These are phyloP conservation scores for Phataginus tetradactyla DNA, from an alignment of 2,797 vertebrate genomes.

Conservation along the genomic window DNA sequence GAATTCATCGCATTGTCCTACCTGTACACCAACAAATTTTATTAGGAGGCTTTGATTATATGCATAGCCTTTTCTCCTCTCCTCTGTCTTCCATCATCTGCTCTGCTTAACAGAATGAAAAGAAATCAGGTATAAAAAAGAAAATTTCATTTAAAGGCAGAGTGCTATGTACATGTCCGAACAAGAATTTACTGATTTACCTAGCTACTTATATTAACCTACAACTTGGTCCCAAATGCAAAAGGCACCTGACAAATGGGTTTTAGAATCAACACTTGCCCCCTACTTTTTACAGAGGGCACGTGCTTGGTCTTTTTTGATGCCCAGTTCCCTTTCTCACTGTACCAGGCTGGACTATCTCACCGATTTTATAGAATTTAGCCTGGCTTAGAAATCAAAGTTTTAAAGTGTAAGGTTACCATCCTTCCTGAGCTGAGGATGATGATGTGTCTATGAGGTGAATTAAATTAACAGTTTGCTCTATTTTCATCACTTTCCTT, in stretches of 20 bases:
- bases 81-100: background rate
- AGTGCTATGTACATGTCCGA: background rate
- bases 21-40: background rate
- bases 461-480: background rate
- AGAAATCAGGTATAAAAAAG: background rate
- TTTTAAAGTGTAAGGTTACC: background rate
- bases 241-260: background rate
- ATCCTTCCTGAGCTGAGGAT: background rate
- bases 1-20: background rate
- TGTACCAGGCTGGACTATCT: background rate
- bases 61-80: background rate
- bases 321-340: background rate
- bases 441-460: background rate
- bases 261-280: background rate
- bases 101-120: background rate
- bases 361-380: background rate
- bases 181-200: conserved; percentile 27
- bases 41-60: background rate
- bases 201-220: background rate
- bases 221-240: background rate
- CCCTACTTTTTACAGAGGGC: background rate
- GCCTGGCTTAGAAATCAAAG: background rate
- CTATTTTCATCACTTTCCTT: background rate
- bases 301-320: background rate
- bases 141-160: background rate